These are phyloP conservation scores for Cryptus armator DNA, from an alignment of 2,888 invertebrate species.

Conservation along the genomic window DNA sequence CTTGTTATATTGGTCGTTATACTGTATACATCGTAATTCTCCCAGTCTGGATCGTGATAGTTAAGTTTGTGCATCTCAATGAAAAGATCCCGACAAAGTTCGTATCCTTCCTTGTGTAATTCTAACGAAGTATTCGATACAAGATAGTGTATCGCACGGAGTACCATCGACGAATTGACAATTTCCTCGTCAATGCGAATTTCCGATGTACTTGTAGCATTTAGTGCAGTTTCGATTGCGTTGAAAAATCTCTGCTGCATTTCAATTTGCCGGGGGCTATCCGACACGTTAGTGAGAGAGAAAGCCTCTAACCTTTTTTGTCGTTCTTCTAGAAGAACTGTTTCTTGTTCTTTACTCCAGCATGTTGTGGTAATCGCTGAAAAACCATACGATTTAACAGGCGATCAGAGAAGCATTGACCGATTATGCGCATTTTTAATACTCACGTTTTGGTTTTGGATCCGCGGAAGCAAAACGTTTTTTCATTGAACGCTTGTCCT, in stretches of 20 bases:
- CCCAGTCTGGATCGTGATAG: neutral
- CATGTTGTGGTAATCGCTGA: neutral
- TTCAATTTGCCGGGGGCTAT: no score
- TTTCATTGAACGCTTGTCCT: neutral
- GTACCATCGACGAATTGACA: neutral
- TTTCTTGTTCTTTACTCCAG: neutral
- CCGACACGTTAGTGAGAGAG: neutral
- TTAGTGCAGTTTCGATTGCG: neutral
- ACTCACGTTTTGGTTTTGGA: neutral
- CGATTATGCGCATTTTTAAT: neutral
- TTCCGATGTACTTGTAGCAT: neutral
- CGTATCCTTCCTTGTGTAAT: constrained; percentile 16
- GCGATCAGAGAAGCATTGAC: neutral
- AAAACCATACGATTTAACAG: neutral
- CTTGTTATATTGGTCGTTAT: neutral
- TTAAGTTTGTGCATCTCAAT: constrained; percentile 15
- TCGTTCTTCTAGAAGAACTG: constrained; percentile 24
- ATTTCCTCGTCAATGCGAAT: neutral
- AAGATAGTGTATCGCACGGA: neutral
- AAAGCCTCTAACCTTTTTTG: neutral
- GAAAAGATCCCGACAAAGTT: constrained; percentile 19
- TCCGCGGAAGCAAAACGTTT: neutral
- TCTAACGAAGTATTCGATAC: constrained; percentile 14
- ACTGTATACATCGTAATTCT: neutral
- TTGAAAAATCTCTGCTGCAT: neutral